Percentiles rank a stretch among this genome's conserved stretches.
phyloP scores from a whole-genome alignment of 2,113 vertebrate species.

The Pongo pygmaeus region DNA sequence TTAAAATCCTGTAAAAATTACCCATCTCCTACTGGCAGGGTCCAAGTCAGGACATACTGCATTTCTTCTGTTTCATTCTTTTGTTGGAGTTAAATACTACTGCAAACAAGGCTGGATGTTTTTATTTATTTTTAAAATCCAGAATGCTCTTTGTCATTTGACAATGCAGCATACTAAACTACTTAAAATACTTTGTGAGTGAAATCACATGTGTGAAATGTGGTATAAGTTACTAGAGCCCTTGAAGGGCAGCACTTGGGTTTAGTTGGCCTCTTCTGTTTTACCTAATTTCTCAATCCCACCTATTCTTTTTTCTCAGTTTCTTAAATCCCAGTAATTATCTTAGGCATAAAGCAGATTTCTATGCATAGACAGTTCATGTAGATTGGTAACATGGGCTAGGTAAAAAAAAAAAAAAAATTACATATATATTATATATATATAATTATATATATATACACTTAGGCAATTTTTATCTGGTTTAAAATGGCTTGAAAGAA shows the following conservation, averaged over 20 bases:
- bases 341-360: background rate
- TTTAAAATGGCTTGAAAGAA: background rate
- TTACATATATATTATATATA: background rate
- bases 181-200: constrained; percentile 71
- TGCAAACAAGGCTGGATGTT: background rate
- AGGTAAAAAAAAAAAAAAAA: background rate
- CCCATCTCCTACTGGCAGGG: background rate
- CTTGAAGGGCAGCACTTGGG: background rate
- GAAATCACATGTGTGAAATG: constrained; percentile 57
- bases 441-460: background rate
- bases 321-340: background rate
- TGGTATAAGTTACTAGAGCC: constrained; percentile 27
- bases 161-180: constrained; percentile 68
- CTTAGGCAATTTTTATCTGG: background rate
- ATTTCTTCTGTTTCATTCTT: constrained; percentile 1
- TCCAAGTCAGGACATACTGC: background rate
- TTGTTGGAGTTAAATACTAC: background rate
- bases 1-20: background rate
- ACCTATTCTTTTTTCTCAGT: background rate
- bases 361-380: background rate
- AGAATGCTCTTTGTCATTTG: constrained; percentile 48
- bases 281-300: background rate
- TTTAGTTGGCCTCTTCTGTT: background rate
- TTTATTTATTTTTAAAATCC: constrained; percentile 68
- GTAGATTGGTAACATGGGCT: background rate